phyloP scores from a whole-genome alignment of 2,113 vertebrate species.

The Herpetotheres cachinnans region DNA sequence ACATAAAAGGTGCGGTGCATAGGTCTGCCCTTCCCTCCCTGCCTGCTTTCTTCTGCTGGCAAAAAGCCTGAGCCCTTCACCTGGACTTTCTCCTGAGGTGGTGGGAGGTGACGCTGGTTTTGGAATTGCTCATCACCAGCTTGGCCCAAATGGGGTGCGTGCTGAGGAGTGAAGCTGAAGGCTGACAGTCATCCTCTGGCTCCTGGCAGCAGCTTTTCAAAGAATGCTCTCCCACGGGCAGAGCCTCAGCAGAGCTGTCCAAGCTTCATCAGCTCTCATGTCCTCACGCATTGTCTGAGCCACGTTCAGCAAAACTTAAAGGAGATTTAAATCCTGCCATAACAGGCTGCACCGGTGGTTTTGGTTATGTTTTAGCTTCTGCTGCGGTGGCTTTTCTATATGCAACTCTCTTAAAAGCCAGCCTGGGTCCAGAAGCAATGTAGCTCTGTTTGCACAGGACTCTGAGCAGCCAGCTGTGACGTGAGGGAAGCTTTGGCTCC shows the following conservation, averaged over 20 bases:
- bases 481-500: neutral
- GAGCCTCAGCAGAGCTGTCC: neutral
- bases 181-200: neutral
- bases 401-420: neutral
- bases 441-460: neutral
- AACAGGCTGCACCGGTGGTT: neutral
- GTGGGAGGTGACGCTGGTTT: neutral
- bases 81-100: neutral
- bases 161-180: neutral
- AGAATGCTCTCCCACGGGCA: neutral
- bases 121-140: neutral
- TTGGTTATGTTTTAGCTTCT: neutral
- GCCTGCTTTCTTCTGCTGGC: neutral
- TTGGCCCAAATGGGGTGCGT: neutral
- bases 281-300: neutral
- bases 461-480: neutral
- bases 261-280: neutral
- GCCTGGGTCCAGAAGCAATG: neutral
- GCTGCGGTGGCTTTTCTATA: neutral
- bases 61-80: neutral
- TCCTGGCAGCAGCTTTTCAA: neutral
- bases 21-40: neutral
- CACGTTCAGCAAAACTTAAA: neutral
- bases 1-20: fast-evolving
- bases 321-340: neutral